These are phyloP conservation scores for Etia nguti DNA, from an alignment of 2,113 vertebrate species.

Conservation along the genomic window DNA sequence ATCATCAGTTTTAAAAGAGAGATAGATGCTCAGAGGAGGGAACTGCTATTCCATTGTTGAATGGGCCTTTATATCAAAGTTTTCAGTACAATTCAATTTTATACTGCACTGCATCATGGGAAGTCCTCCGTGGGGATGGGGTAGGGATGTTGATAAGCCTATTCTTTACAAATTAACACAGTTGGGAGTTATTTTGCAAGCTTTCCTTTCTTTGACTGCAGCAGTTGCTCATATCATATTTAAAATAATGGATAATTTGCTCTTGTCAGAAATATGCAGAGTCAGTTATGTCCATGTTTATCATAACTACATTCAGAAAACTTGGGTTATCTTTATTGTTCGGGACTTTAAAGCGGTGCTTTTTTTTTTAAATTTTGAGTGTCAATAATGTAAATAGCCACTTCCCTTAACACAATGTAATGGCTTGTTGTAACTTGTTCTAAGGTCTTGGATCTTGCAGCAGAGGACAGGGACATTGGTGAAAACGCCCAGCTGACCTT, in stretches of 20 bases:
- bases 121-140: background rate
- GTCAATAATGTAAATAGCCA: background rate
- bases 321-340: background rate
- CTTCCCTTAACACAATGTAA: background rate
- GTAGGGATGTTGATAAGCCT: background rate
- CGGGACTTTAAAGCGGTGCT: accelerated
- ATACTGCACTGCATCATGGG: background rate
- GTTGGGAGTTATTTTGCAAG: background rate
- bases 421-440: background rate
- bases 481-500: slow-evolving; percentile 83
- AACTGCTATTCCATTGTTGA: background rate
- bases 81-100: background rate
- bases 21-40: background rate
- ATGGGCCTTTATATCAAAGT: background rate
- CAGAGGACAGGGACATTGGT: slow-evolving; percentile 76
- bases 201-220: background rate
- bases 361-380: background rate
- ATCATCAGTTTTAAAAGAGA: background rate
- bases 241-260: background rate
- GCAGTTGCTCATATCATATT: background rate
- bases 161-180: background rate
- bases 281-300: accelerated
- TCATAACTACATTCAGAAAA: background rate
- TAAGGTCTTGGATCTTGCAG: slow-evolving; percentile 74
- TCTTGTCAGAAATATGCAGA: background rate